Evolutionary conservation across 1,140 invertebrate genomes (phyloP).

Genomic region (Helicoverpa zea): DNA sequence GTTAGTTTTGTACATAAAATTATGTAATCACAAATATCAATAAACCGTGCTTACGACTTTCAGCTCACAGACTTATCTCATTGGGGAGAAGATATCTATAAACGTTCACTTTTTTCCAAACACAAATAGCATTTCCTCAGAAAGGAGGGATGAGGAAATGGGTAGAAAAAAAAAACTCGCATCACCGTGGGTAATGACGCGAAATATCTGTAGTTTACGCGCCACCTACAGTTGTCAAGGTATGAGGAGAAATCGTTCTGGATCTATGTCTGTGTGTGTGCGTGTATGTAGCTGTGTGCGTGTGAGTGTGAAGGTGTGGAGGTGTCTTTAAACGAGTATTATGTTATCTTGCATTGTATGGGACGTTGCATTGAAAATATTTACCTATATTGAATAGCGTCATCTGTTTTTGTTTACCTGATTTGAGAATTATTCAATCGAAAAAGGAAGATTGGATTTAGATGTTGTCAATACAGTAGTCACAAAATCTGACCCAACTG

Average conservation of each 20-base stretch:
- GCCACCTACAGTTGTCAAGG: constrained; percentile 42
- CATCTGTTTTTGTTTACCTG: too few relatives aligned
- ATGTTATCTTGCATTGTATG: too few relatives aligned
- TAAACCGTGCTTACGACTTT: not conserved
- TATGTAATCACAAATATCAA: not conserved
- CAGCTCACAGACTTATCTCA: constrained; percentile 18
- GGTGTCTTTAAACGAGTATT: too few relatives aligned
- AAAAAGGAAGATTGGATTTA: too few relatives aligned
- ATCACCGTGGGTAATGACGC: constrained; percentile 62
- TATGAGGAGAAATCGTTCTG: not conserved
- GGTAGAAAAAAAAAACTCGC: constrained; percentile 49
- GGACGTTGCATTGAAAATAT: too few relatives aligned
- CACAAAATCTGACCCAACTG: too few relatives aligned
- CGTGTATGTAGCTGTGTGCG: not conserved
- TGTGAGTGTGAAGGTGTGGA: not conserved
- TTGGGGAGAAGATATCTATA: not conserved
- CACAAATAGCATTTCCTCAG: constrained; percentile 3
- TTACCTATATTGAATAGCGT: too few relatives aligned
- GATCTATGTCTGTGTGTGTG: not conserved
- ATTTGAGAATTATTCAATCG: too few relatives aligned
- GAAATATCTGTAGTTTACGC: constrained; percentile 67
- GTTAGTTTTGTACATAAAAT: not conserved
- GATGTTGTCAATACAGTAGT: too few relatives aligned
- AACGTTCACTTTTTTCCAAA: constrained; percentile 10
- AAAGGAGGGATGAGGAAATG: constrained; percentile 36